A percentile compares a stretch with the other conserved stretches of the same genome.
phyloP scores from a whole-genome alignment of 1,140 invertebrate genomes.

The Callitettix versicolor region DNA sequence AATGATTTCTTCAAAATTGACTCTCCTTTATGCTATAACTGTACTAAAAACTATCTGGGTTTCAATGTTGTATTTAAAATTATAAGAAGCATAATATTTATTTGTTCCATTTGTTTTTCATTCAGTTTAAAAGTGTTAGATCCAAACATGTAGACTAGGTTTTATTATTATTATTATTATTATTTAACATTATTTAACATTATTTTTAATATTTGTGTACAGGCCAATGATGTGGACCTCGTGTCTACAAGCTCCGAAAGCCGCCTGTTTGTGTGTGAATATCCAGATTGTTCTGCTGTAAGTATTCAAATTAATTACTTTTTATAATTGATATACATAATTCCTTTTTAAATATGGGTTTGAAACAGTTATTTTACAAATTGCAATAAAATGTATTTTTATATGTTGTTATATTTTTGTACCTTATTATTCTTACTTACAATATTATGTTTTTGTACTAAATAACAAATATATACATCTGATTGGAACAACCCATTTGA shows the following conservation, averaged over 20 bases:
- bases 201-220: conserved; percentile 10
- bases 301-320: conserved; percentile 31
- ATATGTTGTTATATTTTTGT: background rate
- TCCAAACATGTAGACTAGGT: too few species aligned
- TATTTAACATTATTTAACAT: background rate
- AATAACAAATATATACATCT: background rate
- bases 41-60: too few species aligned
- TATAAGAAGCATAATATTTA: too few species aligned
- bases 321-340: background rate
- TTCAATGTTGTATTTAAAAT: too few species aligned
- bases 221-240: conserved; percentile 29
- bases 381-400: background rate
- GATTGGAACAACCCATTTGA: too few species aligned
- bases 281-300: conserved; percentile 54
- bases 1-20: too few species aligned
- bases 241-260: conserved; percentile 32
- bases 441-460: background rate
- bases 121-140: background rate
- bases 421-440: too few species aligned
- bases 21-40: too few species aligned
- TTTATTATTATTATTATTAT: too few species aligned
- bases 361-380: too few species aligned
- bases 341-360: background rate
- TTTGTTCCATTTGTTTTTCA: too few species aligned
- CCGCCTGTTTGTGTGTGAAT: conserved; percentile 49